A percentile compares a stretch with the other conserved stretches of the same genome.
phyloP scores from a whole-genome alignment of 2,888 invertebrate genomes.

The Chloromyia formosa region DNA sequence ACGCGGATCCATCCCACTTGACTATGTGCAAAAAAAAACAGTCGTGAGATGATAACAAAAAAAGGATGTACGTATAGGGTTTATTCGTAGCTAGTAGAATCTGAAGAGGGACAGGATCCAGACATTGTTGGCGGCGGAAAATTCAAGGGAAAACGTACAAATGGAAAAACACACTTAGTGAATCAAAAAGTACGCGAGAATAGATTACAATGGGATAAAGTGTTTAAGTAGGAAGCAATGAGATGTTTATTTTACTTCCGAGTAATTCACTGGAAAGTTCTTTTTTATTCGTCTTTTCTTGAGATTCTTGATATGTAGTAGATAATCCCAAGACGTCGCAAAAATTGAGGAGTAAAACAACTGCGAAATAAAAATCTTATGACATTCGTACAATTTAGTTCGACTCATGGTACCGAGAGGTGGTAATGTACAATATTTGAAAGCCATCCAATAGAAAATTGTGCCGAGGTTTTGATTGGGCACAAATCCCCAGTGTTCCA shows the following conservation, averaged over 20 bases:
- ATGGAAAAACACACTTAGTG: constrained; percentile 36
- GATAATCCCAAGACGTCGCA: too few relatives aligned
- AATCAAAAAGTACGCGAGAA: constrained; percentile 43
- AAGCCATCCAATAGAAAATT: too few relatives aligned
- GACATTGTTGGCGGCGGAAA: constrained; percentile 30
- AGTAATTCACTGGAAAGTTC: constrained; percentile 40
- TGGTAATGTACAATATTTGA: too few relatives aligned
- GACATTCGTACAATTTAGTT: too few relatives aligned
- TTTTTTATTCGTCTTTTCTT: constrained; percentile 32
- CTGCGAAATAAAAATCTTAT: too few relatives aligned
- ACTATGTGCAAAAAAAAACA: background rate
- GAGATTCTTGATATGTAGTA: constrained; percentile 9
- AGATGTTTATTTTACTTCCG: constrained; percentile 48
- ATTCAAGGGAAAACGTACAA: constrained; percentile 34
- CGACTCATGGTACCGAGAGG: too few relatives aligned
- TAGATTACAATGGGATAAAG: constrained; percentile 46
- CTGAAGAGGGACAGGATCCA: background rate
- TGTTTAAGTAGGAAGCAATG: constrained; percentile 49
- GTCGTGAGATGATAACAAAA: constrained; percentile 19
- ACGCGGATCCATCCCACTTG: background rate
- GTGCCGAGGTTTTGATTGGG: too few relatives aligned
- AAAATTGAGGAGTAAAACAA: too few relatives aligned
- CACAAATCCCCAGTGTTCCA: too few relatives aligned
- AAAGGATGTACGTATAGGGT: background rate
- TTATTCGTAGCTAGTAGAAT: background rate